Evolutionary conservation across 2,113 vertebrate species (phyloP).

Genomic region (Promerops cafer): DNA sequence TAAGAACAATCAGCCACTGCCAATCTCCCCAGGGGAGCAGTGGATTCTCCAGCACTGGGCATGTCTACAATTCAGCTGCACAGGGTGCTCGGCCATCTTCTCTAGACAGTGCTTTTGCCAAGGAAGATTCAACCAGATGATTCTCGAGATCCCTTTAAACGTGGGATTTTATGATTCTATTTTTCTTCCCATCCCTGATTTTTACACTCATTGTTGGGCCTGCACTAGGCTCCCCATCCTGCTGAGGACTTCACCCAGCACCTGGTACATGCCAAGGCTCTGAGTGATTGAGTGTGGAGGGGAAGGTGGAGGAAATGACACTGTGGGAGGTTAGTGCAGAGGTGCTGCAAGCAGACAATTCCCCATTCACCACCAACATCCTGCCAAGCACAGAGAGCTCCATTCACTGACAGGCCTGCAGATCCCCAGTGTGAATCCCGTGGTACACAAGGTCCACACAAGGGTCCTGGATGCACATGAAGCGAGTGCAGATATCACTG

Average conservation of each 20-base stretch:
- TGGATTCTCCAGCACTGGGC: background rate
- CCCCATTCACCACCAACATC: accelerated
- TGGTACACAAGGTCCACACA: accelerated
- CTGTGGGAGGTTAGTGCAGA: accelerated
- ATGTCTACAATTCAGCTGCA: background rate
- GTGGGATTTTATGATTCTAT: too few relatives aligned
- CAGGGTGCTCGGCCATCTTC: background rate
- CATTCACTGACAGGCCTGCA: background rate
- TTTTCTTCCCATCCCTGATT: background rate
- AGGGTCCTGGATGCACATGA: background rate
- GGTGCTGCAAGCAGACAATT: background rate
- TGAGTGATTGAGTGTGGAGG: background rate
- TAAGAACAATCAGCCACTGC: background rate
- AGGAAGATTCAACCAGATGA: background rate
- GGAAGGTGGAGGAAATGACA: background rate
- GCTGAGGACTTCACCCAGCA: too few relatives aligned
- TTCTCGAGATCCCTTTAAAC: too few relatives aligned
- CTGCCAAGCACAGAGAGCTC: background rate
- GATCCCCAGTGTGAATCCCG: accelerated
- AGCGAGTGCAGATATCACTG: accelerated
- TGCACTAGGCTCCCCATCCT: accelerated
- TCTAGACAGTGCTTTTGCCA: background rate
- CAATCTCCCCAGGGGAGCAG: background rate
- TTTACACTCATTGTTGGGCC: background rate
- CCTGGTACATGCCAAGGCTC: background rate